Base-by-base conservation (phyloP, 2,888 invertebrate species). In the Sphinx pinastri region DNA sequence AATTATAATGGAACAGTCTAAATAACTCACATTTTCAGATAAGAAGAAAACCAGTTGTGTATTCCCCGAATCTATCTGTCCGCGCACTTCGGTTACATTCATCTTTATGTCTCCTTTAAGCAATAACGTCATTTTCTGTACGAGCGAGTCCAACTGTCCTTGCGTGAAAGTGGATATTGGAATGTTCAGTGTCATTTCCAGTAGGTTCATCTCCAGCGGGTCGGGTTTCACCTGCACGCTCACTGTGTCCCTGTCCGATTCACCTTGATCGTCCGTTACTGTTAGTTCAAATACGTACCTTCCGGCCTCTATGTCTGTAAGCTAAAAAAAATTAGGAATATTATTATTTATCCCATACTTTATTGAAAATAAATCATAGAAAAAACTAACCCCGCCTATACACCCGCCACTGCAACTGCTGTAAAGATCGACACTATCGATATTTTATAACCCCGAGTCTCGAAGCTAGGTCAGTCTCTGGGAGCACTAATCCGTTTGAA, bases 231-330 rank as follows among this genome's bases (percentile, higher is more conserved):
- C 97, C 79, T 97, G 78, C 2, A 99, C 95, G 70, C 97, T 97
- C 31, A 98, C 98, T 0, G 97, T 96, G 86, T 99, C 98, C 16
- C 96, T 96, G 77, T 96, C 96, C 0, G 96, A 96, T 70, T 97
- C 94, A 0, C 99, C 99, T 86, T 99, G 98, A 76, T 97, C 97
- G 87, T 99, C 99, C 57, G 95, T 96, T 0, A 99, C 98, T n/a
- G 97, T 97, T 71, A 99, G 91, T 81, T 96, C 97, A 84, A 98
- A 99, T 2, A 98, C 96, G 85, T 99, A 99, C 75, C 97, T 95
- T 0, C 99, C 99, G 4, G 97, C 96, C 67, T 98, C 97, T 69
- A 98, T 95, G 86, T 98, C 97, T n/a, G 97, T 96, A 51, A 98
- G 88, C 97, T 97, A 83, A 16, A 86, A 76, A 72, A 67, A 58